Base-by-base conservation (phyloP, 2,113 vertebrate genomes). In the Engystomops pustulosus region DNA sequence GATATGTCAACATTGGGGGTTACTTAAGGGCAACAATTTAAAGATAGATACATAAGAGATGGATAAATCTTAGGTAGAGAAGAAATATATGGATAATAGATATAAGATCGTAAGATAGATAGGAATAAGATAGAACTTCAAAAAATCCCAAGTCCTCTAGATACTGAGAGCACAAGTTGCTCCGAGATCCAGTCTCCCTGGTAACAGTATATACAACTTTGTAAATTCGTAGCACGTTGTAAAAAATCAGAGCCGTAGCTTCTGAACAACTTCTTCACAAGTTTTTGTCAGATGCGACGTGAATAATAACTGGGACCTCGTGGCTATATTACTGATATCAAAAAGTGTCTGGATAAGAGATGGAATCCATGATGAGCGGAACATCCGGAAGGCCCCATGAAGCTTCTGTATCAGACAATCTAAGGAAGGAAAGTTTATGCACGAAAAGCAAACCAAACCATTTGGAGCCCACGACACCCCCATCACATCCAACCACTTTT, bases 171-270 rank as follows among this genome's bases (percentile, higher is more conserved):
- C 68, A 12, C 36, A 23, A 4, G 2, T 1, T 11, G 36, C 18
- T 62, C 18, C 1, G 34, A 41, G 67, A 69, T 10, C 23, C 20
- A 38, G 68, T 70, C 12, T 70, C 68, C 68, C 41, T n/a, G 23
- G 68, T 10, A 70, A 44, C 68, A 41, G 3, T 6, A 44, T 23
- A 70, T 25, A 23, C 68, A 70, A 44, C 36, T 44, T 12, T 67
- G 8, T 44, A 11, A 41, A 41, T 70, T 67, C 17, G 1, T 20
- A 9, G 32, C 20, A 70, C 27, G 18, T 70, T 23, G 68, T 3
- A 12, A 70, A 44, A 70, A 41, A 70, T 70, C 68, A 70, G 34
- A 70, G 18, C 36, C 20, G 11, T 70, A n/a, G 68, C 4, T 70
- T 70, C 36, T 6, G 36, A 41, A 23, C 68, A 70, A 44, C 68